A percentile compares a stretch with the other conserved stretches of the same genome.
Evolutionary conservation across 2,797 vertebrate genomes (phyloP).

Genomic region (Podarcis siculus): DNA sequence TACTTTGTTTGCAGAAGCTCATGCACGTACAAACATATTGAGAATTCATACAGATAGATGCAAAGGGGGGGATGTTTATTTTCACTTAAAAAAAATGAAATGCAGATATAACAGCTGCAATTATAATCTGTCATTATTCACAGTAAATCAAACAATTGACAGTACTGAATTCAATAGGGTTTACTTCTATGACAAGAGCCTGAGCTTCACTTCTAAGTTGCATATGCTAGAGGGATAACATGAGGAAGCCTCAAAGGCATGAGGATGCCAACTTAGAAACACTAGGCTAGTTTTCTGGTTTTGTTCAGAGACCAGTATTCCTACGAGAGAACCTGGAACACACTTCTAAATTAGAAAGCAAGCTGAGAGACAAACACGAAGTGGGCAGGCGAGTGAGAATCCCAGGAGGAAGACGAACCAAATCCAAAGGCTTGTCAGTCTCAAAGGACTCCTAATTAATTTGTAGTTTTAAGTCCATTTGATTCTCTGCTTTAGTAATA

Average conservation of each 20-base stretch:
- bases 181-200: too few relatives aligned
- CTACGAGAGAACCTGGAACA: not conserved
- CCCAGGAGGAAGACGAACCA: too few relatives aligned
- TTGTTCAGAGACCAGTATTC: not conserved
- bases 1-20: accelerated
- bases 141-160: not conserved
- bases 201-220: not conserved
- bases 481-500: too few relatives aligned
- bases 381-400: too few relatives aligned
- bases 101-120: not conserved
- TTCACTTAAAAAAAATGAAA: not conserved
- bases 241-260: not conserved
- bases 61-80: not conserved
- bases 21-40: not conserved
- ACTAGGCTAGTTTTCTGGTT: not conserved
- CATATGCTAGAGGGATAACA: not conserved
- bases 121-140: not conserved
- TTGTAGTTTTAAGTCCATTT: too few relatives aligned
- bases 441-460: too few relatives aligned
- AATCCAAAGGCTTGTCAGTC: too few relatives aligned
- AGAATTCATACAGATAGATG: not conserved
- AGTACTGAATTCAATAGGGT: too few relatives aligned
- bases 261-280: too few relatives aligned
- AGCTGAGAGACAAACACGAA: too few relatives aligned
- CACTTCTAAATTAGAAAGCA: too few relatives aligned